These are phyloP conservation scores for Pelagia noctiluca DNA, from an alignment of 30 jellyfish, hydroid and myxozoan genomes.

Conservation along the genomic window DNA sequence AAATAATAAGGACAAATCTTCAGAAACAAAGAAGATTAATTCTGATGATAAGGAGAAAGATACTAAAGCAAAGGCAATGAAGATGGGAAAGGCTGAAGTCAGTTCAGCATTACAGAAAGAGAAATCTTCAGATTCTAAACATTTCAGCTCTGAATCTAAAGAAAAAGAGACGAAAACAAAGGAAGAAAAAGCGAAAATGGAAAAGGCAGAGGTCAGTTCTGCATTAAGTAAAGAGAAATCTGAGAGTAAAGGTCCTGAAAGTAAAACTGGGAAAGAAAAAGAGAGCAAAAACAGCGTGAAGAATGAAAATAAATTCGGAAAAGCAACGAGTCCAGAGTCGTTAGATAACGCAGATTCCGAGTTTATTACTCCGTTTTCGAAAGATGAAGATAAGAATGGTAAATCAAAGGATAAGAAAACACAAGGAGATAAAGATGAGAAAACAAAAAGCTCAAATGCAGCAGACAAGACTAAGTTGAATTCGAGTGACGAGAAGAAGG, in stretches of 20 bases:
- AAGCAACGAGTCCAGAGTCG: no score
- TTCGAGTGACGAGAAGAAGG: slow-evolving; percentile 7
- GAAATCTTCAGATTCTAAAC: no score
- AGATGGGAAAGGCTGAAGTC: no score
- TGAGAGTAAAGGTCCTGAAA: background rate
- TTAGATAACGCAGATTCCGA: no score
- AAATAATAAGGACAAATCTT: background rate
- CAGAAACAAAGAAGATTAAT: no score
- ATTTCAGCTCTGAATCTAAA: no score
- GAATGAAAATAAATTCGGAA: background rate
- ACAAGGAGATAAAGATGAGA: background rate
- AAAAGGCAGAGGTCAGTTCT: background rate
- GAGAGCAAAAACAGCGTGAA: background rate
- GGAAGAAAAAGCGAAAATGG: background rate
- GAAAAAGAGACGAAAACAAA: slow-evolving; percentile 8
- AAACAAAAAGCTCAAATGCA: background rate
- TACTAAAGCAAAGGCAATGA: no score
- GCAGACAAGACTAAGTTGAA: background rate
- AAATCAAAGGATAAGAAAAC: background rate
- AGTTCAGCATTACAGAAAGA: no score
- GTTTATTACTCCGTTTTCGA: no score
- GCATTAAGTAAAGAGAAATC: slow-evolving; percentile 6
- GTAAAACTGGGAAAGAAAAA: background rate
- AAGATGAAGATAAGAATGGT: background rate
- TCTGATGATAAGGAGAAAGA: no score